A percentile compares a stretch with the other conserved stretches of the same genome.
Evolutionary conservation across 2,113 vertebrate species (phyloP).

Genomic region (Dissostichus mawsoni): DNA sequence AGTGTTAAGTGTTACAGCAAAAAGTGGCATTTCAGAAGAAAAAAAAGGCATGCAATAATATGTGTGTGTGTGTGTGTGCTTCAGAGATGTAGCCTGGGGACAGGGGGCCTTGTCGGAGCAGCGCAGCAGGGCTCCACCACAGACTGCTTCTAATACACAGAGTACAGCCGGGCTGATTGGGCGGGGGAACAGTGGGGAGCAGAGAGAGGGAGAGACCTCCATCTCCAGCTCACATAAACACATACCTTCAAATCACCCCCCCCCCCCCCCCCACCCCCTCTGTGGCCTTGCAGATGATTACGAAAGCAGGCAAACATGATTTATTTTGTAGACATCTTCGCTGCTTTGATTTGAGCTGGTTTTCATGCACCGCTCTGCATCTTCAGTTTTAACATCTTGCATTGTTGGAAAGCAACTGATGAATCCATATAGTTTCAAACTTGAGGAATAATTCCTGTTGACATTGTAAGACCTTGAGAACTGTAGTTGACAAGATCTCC

Average conservation of each 20-base stretch:
- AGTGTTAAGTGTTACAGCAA: no score
- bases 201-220: conserved; percentile 39
- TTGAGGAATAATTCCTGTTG: not conserved
- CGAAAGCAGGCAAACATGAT: conserved; percentile 58
- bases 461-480: not conserved
- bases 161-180: conserved; percentile 81
- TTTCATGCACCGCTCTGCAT: conserved; percentile 19
- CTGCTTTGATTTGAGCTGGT: conserved; percentile 54
- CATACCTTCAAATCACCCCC: conserved; percentile 55
- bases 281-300: conserved; percentile 70
- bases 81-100: conserved; percentile 80
- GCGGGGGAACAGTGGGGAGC: conserved; percentile 76
- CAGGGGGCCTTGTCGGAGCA: conserved; percentile 71
- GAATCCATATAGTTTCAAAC: no score
- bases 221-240: conserved; percentile 38
- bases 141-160: conserved; percentile 78
- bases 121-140: conserved; percentile 75
- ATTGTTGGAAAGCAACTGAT: not conserved
- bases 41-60: no score
- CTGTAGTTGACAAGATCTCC: not conserved
- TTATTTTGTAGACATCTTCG: conserved; percentile 13
- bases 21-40: no score
- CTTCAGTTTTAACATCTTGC: conserved; percentile 18
- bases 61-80: conserved; percentile 45
- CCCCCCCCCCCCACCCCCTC: conserved; percentile 55